These are phyloP conservation scores for Anarhynchus alexandrinus DNA, from an alignment of 2,113 vertebrate genomes.

Conservation along the genomic window DNA sequence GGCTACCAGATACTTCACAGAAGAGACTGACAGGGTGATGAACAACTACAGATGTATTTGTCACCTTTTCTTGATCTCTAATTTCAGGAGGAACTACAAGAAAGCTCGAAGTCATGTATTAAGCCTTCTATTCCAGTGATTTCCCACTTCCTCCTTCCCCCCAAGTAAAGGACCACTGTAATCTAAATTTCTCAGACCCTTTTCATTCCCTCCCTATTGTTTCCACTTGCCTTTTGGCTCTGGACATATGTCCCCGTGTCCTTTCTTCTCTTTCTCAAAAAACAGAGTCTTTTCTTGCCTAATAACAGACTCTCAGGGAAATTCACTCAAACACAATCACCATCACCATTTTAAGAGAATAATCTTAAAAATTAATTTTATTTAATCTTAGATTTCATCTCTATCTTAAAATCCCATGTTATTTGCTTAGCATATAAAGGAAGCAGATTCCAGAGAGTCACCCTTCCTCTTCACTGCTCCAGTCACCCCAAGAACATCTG, in stretches of 20 bases:
- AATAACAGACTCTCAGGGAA: not conserved
- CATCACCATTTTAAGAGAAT: not conserved
- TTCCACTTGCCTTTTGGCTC: not conserved
- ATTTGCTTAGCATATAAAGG: not conserved
- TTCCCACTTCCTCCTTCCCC: not conserved
- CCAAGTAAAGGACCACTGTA: not conserved
- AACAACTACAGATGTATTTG: conserved; percentile 83
- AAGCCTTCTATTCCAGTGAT: not conserved
- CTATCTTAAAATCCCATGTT: not conserved
- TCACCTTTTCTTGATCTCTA: conserved; percentile 75
- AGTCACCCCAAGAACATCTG: not conserved
- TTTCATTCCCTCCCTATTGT: not conserved
- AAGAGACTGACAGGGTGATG: conserved; percentile 81
- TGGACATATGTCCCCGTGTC: not conserved
- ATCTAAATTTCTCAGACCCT: not conserved
- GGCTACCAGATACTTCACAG: conserved; percentile 90
- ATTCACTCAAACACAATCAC: not conserved
- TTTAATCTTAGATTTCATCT: not conserved
- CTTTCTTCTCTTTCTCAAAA: not conserved
- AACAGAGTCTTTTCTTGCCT: not conserved
- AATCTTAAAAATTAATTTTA: not conserved
- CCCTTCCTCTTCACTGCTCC: not conserved
- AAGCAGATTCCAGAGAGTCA: not conserved
- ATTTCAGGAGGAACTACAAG: conserved; percentile 89
- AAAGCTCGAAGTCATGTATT: not conserved